Base-by-base conservation (phyloP, 2,113 vertebrate genomes). In the Xiphophorus hellerii region DNA sequence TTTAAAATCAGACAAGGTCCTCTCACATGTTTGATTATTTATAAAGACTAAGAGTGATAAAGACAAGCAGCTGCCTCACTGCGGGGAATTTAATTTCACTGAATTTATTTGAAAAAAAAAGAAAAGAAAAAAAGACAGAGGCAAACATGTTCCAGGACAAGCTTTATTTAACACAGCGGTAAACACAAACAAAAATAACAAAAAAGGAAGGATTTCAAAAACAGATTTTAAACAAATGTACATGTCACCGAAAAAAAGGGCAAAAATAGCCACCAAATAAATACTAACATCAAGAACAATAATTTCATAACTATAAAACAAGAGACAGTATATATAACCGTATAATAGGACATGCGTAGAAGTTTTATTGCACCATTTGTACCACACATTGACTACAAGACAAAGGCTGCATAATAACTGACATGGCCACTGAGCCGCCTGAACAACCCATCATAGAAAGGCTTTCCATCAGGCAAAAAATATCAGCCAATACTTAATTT, bases 261-360 rank as follows among this genome's bases (percentile, higher is more conserved):
- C 11, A 85, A 72, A 78, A 76, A 85, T 61, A 87, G 83, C 88
- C 77, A 83, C 77, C 68, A 94, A 94, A 93, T 94, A 94, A 95
- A 95, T 94, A 92, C 90, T 90, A 87, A 93, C 92, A 92, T 88
- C 89, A 91, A 92, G 77, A 88, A 93, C 90, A 91, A 89, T 76
- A 88, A 85, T 86, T 89, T 80, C 66, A 82, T 86, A 88, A 91
- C 92, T 94, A 94, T 89, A 95, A 95, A 95, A 95, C 90, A 93
- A 76, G 77, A 93, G 93, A 89, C 85, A 1, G 77, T 89, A 93
- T 94, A 84, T 94, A 95, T 93, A 95, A 89, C 89, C 84, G 86
- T 88, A 88, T 83, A 87, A 89, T 90, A 93, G 88, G 90, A 95
- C 94, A 95, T 95, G 94, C 94, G 91, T 93, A 89, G 89, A 90